These are phyloP conservation scores for Andrena dorsata DNA, from an alignment of 2,888 invertebrate species.

Conservation along the genomic window DNA sequence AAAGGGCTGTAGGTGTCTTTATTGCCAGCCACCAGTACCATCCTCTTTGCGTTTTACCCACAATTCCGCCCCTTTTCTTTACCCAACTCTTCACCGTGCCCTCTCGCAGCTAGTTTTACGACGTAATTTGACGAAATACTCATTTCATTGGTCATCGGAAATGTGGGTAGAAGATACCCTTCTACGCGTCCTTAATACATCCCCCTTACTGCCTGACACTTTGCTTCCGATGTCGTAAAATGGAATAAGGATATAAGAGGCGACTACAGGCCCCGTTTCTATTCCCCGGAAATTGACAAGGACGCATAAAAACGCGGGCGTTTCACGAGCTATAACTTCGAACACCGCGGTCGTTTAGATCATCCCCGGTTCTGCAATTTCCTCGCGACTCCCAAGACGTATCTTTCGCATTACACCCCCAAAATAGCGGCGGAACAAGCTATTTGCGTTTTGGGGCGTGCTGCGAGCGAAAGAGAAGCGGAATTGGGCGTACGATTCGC, in stretches of 20 bases:
- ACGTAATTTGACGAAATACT: background rate
- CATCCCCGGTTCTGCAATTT: background rate
- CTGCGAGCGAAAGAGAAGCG: background rate
- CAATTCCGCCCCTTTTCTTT: too few species aligned
- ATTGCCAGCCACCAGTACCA: conserved; percentile 1
- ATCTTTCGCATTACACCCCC: background rate
- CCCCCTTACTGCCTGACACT: background rate
- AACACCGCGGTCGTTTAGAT: too few species aligned
- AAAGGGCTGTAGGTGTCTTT: conserved; percentile 30
- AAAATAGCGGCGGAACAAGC: background rate
- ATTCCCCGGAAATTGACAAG: background rate
- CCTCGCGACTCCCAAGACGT: background rate
- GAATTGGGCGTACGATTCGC: background rate
- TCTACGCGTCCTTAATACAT: background rate
- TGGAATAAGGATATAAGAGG: background rate
- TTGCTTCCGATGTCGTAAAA: conserved; percentile 5
- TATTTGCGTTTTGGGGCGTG: background rate
- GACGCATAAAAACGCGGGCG: background rate
- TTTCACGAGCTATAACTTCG: too few species aligned
- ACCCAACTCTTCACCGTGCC: too few species aligned
- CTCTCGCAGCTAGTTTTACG: background rate
- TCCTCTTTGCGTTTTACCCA: conserved; percentile 18
- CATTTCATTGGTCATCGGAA: background rate
- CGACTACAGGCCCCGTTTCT: background rate
- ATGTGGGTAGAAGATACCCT: too few species aligned